A percentile compares a stretch with the other conserved stretches of the same genome.
Evolutionary conservation across 2,113 vertebrate genomes (phyloP).

Genomic region (Crotalus tigris): DNA sequence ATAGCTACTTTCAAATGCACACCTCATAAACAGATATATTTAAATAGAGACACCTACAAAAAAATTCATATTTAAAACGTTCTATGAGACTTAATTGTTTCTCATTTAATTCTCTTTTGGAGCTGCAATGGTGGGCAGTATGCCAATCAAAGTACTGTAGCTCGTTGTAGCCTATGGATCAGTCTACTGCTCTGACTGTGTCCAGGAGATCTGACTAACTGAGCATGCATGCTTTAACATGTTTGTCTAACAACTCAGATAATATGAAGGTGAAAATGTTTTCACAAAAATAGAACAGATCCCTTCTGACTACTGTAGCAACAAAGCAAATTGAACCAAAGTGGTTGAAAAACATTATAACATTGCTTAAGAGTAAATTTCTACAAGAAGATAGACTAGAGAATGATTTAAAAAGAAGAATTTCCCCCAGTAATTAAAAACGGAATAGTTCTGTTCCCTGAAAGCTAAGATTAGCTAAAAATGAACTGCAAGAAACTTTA

Average conservation of each 20-base stretch:
- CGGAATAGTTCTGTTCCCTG: not conserved
- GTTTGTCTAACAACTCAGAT: constrained; percentile 20
- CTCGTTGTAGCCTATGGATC: not conserved
- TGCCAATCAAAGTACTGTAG: not conserved
- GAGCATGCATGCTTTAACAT: constrained; percentile 39
- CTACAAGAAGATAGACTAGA: not conserved
- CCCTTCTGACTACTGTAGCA: not conserved
- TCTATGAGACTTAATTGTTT: constrained; percentile 11
- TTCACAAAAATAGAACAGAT: constrained; percentile 27
- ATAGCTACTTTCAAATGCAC: not conserved
- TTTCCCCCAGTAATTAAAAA: not conserved
- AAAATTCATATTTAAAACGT: constrained; percentile 9
- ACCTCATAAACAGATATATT: not conserved
- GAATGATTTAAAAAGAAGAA: not conserved
- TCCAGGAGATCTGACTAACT: not conserved
- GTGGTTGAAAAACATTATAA: not conserved
- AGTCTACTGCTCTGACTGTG: not conserved
- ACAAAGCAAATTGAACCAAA: constrained; percentile 10
- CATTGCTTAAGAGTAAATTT: not conserved
- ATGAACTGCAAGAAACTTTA: not conserved
- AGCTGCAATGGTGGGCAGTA: not conserved
- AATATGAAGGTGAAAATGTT: constrained; percentile 25
- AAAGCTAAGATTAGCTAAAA: not conserved
- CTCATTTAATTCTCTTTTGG: not conserved
- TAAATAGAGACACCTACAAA: not conserved